Conservation (phyloP, 2,888 invertebrate genomes). For the Caenorhabditis sp. region DNA sequence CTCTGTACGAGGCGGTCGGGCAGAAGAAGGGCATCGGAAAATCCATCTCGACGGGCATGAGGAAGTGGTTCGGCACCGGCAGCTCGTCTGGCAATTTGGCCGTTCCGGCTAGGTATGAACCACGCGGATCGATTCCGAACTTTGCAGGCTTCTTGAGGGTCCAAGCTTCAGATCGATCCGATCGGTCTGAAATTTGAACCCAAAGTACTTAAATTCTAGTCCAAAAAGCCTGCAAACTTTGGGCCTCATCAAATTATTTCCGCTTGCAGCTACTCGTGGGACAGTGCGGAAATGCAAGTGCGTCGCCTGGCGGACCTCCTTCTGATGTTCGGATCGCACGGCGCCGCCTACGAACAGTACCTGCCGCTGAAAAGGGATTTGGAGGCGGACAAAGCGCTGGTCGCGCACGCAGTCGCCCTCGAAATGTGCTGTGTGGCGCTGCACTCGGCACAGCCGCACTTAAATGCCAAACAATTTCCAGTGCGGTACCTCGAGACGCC, state of each 20-base stretch:
- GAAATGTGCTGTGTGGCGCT: constrained; percentile 75
- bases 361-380: constrained; percentile 95
- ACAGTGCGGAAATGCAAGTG: constrained; percentile 89
- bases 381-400: constrained; percentile 95
- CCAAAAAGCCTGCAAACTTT: no score
- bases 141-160: no score
- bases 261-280: constrained; percentile 80
- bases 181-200: no score
- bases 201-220: no score
- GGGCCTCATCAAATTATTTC: no score
- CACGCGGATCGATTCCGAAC: background rate
- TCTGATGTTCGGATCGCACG: constrained; percentile 86
- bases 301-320: constrained; percentile 94
- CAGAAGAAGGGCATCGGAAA: constrained; percentile 53
- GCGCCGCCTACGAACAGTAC: constrained; percentile 85
- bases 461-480: constrained; percentile 83
- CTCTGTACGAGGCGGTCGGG: constrained; percentile 85
- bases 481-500: constrained; percentile 92
- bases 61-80: constrained; percentile 60
- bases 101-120: constrained; percentile 22
- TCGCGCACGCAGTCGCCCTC: constrained; percentile 91
- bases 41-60: constrained; percentile 55
- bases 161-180: no score
- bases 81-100: constrained; percentile 35
- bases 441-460: constrained; percentile 82